Conservation (phyloP, 92 coral and sea anemone species). For the Siderastrea radians region DNA sequence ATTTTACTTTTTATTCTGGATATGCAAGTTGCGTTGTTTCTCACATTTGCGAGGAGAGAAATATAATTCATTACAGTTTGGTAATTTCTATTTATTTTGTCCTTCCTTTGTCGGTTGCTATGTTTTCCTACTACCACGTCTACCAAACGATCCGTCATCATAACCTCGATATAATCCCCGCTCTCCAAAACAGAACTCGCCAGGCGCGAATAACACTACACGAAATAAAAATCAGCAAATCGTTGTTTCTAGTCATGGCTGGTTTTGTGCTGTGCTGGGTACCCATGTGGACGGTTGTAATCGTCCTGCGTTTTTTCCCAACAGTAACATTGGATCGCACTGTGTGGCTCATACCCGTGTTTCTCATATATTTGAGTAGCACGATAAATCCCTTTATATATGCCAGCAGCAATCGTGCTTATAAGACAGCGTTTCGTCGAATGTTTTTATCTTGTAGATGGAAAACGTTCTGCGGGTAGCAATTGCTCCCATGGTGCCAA, state of each 20-base stretch:
- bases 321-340: background rate
- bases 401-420: background rate
- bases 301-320: background rate
- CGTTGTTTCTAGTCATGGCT: background rate
- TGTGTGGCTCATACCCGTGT: background rate
- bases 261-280: conserved; percentile 7
- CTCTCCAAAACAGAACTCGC: background rate
- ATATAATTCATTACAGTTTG: background rate
- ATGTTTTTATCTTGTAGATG: background rate
- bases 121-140: background rate
- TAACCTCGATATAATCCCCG: background rate
- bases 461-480: background rate
- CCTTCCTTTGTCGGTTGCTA: background rate
- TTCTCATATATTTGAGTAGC: conserved; percentile 1
- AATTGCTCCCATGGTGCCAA: too few relatives aligned
- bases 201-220: background rate
- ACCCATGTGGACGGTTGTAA: background rate
- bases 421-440: background rate
- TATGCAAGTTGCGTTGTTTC: background rate
- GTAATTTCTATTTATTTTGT: background rate
- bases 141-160: background rate
- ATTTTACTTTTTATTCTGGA: background rate
- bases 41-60: background rate
- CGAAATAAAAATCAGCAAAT: background rate
- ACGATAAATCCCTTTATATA: conserved; percentile 20